phyloP scores from a whole-genome alignment of 2,113 vertebrate genomes.

The Melanotaenia duboulayi region DNA sequence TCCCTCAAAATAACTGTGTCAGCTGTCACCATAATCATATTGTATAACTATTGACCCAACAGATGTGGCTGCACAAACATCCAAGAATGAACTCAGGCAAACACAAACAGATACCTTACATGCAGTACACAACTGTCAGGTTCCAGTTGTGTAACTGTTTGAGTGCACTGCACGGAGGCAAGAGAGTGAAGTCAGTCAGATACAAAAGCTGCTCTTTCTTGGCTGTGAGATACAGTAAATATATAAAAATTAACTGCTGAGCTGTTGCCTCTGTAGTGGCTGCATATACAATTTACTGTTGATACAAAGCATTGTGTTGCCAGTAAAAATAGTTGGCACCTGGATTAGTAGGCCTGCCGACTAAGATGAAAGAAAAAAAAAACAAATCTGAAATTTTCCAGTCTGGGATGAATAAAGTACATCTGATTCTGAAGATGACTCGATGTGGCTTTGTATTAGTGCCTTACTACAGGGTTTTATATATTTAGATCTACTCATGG shows the following conservation, averaged over 20 bases:
- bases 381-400: too few relatives aligned
- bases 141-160: slow-evolving; percentile 46
- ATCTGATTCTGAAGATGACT: too few relatives aligned
- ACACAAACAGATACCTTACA: neutral
- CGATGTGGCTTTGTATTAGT: neutral
- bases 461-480: neutral
- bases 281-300: slow-evolving; percentile 19
- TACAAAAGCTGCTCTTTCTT: slow-evolving; percentile 19
- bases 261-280: slow-evolving; percentile 41
- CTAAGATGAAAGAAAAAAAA: too few relatives aligned
- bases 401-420: too few relatives aligned
- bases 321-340: neutral
- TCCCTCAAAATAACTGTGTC: slow-evolving; percentile 36
- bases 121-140: neutral
- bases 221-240: slow-evolving; percentile 20
- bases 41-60: slow-evolving; percentile 44
- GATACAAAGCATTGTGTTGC: slow-evolving; percentile 2
- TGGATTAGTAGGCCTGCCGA: slow-evolving; percentile 6
- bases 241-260: slow-evolving; percentile 34
- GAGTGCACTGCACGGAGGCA: slow-evolving; percentile 22
- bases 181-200: slow-evolving; percentile 20
- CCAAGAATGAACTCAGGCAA: slow-evolving; percentile 1
- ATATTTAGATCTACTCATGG: neutral
- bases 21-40: slow-evolving; percentile 17
- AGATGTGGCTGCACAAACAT: slow-evolving; percentile 9